Conservation (phyloP, 2,888 invertebrate species). For the Branchellion lobata region DNA sequence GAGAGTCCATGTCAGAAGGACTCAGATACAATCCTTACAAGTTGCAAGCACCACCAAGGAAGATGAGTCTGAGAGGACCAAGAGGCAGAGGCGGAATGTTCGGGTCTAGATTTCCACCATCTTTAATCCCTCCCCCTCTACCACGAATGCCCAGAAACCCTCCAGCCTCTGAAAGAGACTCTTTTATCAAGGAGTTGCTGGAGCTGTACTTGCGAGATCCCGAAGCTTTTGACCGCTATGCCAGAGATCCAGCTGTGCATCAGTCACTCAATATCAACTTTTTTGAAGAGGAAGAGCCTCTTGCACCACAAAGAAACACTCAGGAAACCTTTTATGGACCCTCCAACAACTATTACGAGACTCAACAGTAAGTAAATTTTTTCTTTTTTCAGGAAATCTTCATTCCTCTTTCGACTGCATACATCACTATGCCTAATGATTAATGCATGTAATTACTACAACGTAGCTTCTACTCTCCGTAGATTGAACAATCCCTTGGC, state of each 20-base stretch:
- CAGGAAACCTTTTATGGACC: no score
- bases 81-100: slow-evolving; percentile 4
- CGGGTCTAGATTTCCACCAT: not conserved
- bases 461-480: no score
- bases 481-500: not conserved
- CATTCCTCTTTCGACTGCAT: no score
- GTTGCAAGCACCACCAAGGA: not conserved
- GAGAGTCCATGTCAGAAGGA: no score
- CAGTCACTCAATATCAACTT: slow-evolving; percentile 15
- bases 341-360: no score
- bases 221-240: slow-evolving; percentile 40
- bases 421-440: no score
- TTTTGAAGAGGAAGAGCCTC: not conserved
- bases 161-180: slow-evolving; percentile 11
- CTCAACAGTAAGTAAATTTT: no score
- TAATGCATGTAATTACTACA: no score
- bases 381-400: no score
- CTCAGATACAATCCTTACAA: no score
- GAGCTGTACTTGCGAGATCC: slow-evolving; percentile 44
- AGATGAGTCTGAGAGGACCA: not conserved
- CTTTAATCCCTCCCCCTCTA: not conserved
- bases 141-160: not conserved
- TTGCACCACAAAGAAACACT: no score
- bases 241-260: slow-evolving; percentile 43
- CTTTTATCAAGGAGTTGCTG: slow-evolving; percentile 43